A percentile compares a stretch with the other conserved stretches of the same genome.
Conservation (phyloP, 2,888 invertebrate species). For the Lithophane ornitopus region DNA sequence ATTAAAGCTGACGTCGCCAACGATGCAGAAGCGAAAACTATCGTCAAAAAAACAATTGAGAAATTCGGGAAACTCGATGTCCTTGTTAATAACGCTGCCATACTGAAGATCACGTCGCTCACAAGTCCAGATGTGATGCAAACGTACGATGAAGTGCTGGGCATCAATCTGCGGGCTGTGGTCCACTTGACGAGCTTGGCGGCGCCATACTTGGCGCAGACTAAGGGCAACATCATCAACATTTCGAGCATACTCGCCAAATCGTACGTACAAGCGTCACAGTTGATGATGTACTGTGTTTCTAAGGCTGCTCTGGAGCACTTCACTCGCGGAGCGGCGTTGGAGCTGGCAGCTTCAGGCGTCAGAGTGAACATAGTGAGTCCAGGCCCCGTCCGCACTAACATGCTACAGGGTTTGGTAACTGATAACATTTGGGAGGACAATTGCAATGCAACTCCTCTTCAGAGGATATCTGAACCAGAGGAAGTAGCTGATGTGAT, state of each 20-base stretch:
- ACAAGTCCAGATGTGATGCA: conserved; percentile 61
- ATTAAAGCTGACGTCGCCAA: conserved; percentile 70
- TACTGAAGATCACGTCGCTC: conserved; percentile 47
- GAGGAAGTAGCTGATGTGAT: conserved; percentile 72
- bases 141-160: conserved; percentile 66
- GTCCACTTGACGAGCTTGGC: conserved; percentile 66
- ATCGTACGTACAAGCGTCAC: conserved; percentile 5
- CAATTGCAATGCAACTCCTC: not conserved
- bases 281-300: conserved; percentile 89
- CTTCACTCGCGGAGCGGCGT: conserved; percentile 92
- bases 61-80: conserved; percentile 72
- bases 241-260: conserved; percentile 54
- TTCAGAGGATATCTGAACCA: conserved; percentile 72
- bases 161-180: conserved; percentile 66
- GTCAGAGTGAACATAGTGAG: conserved; percentile 93
- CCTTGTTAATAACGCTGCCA: conserved; percentile 74
- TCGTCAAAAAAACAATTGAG: conserved; percentile 65
- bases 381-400: conserved; percentile 92
- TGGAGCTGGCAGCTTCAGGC: conserved; percentile 90
- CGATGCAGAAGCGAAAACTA: conserved; percentile 63
- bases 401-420: conserved; percentile 52
- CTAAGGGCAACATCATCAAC: conserved; percentile 66
- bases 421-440: not conserved
- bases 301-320: conserved; percentile 94
- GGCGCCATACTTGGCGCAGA: conserved; percentile 64